phyloP scores from a whole-genome alignment of 2,113 vertebrate genomes.

The Stegostoma tigrinum region DNA sequence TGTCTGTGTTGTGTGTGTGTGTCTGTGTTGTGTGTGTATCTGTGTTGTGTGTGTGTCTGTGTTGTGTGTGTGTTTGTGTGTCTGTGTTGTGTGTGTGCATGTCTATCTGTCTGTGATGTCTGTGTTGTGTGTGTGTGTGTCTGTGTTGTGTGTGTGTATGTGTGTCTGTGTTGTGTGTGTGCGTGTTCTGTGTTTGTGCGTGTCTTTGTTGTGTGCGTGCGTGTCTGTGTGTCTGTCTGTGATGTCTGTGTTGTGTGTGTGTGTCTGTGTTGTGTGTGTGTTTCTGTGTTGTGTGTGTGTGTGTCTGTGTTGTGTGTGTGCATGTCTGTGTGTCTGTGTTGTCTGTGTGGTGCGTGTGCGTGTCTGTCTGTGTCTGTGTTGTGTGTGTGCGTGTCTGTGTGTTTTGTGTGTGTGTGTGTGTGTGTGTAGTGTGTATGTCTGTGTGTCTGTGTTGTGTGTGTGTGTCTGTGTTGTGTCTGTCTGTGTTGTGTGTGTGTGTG shows the following conservation, averaged over 20 bases:
- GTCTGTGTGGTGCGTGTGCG: too few relatives aligned
- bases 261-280: background rate
- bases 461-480: too few relatives aligned
- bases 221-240: too few relatives aligned
- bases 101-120: too few relatives aligned
- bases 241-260: background rate
- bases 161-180: background rate
- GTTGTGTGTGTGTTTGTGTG: background rate
- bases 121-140: background rate
- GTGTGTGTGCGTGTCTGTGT: background rate
- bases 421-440: background rate
- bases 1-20: background rate
- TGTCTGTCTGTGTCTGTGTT: background rate
- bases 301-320: too few relatives aligned
- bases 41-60: background rate
- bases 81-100: background rate
- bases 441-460: background rate
- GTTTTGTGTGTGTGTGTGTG: background rate
- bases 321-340: background rate
- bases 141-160: background rate
- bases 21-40: background rate
- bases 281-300: background rate
- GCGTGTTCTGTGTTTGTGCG: background rate
- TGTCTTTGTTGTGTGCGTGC: too few relatives aligned
- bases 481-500: background rate